Conservation (phyloP, 2,113 vertebrate genomes). For the Aptenodytes patagonicus region DNA sequence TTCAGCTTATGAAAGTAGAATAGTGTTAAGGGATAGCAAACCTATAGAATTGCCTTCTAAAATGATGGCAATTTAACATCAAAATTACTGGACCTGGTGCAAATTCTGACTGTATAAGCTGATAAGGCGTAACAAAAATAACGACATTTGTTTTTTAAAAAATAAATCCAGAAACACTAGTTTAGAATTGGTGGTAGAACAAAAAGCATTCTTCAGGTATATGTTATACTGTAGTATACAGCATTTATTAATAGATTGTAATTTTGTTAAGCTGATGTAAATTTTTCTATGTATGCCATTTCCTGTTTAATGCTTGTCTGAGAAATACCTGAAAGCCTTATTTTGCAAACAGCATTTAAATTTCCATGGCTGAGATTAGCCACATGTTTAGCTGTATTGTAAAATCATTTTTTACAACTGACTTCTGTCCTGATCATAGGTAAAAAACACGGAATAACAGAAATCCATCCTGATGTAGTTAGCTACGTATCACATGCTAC, state of each 20-base stretch:
- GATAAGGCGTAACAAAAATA: background rate
- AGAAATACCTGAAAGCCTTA: background rate
- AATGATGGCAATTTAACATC: background rate
- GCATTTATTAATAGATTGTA: background rate
- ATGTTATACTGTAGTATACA: background rate
- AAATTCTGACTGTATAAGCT: background rate
- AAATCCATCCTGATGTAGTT: conserved; percentile 89
- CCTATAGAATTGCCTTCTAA: background rate
- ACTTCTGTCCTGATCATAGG: conserved; percentile 69
- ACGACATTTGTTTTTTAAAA: background rate
- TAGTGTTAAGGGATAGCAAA: background rate
- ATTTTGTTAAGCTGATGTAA: background rate
- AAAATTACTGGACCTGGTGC: background rate
- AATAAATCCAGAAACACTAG: background rate
- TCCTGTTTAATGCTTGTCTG: background rate
- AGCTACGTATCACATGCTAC: conserved; percentile 89
- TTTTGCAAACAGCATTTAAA: background rate
- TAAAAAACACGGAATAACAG: conserved; percentile 87
- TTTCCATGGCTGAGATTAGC: background rate
- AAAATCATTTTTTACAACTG: background rate
- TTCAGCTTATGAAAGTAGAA: background rate
- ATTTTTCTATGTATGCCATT: background rate
- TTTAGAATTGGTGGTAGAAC: background rate
- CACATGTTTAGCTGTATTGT: background rate
- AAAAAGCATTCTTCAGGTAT: background rate